A percentile compares a stretch with the other conserved stretches of the same genome.
Conservation (phyloP, 64 coral and sea anemone species). For the Pocillopora damicornis region DNA sequence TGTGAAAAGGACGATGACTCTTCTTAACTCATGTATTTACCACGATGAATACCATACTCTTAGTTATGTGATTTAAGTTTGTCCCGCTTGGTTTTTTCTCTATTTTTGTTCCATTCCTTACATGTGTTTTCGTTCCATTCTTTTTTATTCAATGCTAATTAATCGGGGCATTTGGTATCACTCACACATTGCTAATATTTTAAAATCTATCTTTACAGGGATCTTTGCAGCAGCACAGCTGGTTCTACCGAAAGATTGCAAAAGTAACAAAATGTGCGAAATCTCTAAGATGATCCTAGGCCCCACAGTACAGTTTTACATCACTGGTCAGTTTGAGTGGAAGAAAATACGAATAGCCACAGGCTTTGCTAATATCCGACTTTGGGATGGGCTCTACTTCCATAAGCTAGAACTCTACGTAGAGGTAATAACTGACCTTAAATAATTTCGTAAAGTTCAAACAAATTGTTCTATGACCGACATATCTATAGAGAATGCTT, state of each 20-base stretch:
- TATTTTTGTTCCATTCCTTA: neutral
- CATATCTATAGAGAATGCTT: no score
- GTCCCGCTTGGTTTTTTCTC: neutral
- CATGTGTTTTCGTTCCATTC: neutral
- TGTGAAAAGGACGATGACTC: no score
- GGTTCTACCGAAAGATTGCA: slow-evolving; percentile 84
- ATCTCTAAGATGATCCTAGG: slow-evolving; percentile 81
- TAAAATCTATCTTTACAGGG: neutral
- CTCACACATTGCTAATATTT: no score
- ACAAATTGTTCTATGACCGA: no score
- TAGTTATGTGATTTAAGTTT: neutral
- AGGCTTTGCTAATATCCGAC: slow-evolving; percentile 67
- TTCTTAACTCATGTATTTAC: no score
- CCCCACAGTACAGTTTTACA: slow-evolving; percentile 63
- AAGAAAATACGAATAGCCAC: slow-evolving; percentile 65
- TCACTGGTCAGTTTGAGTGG: slow-evolving; percentile 72
- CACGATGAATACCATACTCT: neutral
- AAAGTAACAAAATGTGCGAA: slow-evolving; percentile 76
- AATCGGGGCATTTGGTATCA: no score
- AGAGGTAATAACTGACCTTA: slow-evolving; percentile 26
- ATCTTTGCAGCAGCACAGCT: slow-evolving; percentile 77
- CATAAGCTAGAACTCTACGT: slow-evolving; percentile 78
- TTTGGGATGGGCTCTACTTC: slow-evolving; percentile 74
- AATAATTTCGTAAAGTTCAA: no score
- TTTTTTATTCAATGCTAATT: no score